Evolutionary conservation across 1,140 invertebrate genomes (phyloP).

Genomic region (Chironomus striatipennis): DNA sequence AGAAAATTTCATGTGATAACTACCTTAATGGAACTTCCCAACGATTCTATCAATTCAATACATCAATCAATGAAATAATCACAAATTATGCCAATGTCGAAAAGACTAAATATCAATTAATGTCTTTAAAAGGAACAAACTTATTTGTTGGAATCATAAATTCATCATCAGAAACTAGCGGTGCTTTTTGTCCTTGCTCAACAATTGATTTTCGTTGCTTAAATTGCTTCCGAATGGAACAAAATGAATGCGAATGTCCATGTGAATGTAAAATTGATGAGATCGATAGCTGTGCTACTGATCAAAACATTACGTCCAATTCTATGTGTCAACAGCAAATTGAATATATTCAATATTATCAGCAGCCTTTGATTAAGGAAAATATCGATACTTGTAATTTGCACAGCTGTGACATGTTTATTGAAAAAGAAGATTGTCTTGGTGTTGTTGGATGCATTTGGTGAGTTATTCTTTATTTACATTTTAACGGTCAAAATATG

Average conservation of each 20-base stretch:
- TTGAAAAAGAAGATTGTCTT: constrained; percentile 65
- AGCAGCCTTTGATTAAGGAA: neutral
- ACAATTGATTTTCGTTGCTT: constrained; percentile 81
- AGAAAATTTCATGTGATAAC: constrained; percentile 73
- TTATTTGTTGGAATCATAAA: constrained; percentile 82
- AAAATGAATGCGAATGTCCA: constrained; percentile 89
- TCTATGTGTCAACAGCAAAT: constrained; percentile 39
- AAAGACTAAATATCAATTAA: constrained; percentile 80
- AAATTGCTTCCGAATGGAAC: constrained; percentile 90
- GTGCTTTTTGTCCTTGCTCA: constrained; percentile 88
- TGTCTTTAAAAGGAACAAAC: constrained; percentile 73
- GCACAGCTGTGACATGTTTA: constrained; percentile 64
- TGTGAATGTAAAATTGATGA: constrained; percentile 77
- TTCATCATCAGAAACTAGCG: constrained; percentile 54
- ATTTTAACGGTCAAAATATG: neutral
- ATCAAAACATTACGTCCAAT: constrained; percentile 38
- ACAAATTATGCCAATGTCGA: constrained; percentile 81
- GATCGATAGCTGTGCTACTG: constrained; percentile 30
- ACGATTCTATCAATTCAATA: constrained; percentile 75
- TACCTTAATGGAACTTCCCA: constrained; percentile 67
- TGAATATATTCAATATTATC: constrained; percentile 1
- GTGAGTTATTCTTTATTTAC: constrained; percentile 41
- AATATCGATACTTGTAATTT: neutral
- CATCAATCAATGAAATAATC: constrained; percentile 60
- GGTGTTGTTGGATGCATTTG: constrained; percentile 84